Evolutionary conservation across 1,140 invertebrate genomes (phyloP).

Genomic region (Drosophila rhopaloa): DNA sequence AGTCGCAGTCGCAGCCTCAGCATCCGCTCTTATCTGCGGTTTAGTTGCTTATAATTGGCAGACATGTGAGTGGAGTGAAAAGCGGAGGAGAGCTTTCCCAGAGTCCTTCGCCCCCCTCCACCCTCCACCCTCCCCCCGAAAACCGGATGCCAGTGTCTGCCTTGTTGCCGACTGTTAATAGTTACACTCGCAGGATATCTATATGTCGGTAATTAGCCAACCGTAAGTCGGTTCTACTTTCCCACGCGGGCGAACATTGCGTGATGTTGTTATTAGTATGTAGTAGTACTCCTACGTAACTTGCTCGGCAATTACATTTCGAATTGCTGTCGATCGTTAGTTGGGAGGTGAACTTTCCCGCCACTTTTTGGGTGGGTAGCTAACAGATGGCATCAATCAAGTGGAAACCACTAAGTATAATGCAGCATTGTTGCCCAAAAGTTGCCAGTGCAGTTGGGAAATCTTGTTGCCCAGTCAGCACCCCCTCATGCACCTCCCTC

Average conservation of each 20-base stretch:
- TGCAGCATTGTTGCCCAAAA: constrained; percentile 57
- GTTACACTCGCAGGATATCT: constrained; percentile 46
- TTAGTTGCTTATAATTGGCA: constrained; percentile 82
- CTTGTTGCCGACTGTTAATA: constrained; percentile 43
- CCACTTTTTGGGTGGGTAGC: constrained; percentile 7
- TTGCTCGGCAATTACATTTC: constrained; percentile 47
- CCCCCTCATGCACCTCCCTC: neutral
- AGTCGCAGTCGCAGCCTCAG: constrained; percentile 40
- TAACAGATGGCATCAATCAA: constrained; percentile 80
- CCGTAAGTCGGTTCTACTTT: constrained; percentile 55
- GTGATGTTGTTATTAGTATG: constrained; percentile 56
- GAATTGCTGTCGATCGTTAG: constrained; percentile 49
- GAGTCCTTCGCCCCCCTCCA: constrained; percentile 21
- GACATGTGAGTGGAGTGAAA: constrained; percentile 61
- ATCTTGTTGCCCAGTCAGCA: constrained; percentile 47
- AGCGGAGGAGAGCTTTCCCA: constrained; percentile 47
- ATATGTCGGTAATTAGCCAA: constrained; percentile 58
- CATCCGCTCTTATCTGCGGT: constrained; percentile 80
- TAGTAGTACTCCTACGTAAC: constrained; percentile 34
- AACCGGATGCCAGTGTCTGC: constrained; percentile 52
- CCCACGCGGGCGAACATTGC: constrained; percentile 61
- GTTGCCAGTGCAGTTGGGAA: constrained; percentile 54
- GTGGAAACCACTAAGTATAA: constrained; percentile 79
- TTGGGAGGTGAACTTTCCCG: constrained; percentile 36
- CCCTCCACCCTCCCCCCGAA: neutral